Percentiles rank a stretch among this genome's conserved stretches.
These are phyloP conservation scores for Agrotis exclamationis DNA, from an alignment of 2,888 invertebrate species.

Conservation along the genomic window DNA sequence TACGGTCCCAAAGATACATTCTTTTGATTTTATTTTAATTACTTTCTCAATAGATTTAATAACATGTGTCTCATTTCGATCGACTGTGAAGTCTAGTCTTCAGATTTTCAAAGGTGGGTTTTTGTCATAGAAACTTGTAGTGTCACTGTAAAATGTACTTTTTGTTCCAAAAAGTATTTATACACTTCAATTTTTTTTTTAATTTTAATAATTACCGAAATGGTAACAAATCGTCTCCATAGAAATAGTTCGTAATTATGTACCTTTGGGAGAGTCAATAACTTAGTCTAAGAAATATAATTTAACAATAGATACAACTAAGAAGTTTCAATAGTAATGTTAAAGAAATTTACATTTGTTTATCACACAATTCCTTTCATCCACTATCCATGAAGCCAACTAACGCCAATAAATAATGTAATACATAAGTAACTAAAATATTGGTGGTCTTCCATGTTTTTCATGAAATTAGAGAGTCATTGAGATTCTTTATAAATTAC, in stretches of 20 bases:
- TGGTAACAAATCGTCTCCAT: slow-evolving; percentile 13
- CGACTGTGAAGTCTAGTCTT: slow-evolving; percentile 20
- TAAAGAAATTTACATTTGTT: slow-evolving; percentile 83
- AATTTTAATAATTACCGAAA: no score
- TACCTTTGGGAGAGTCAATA: slow-evolving; percentile 82
- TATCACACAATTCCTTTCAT: slow-evolving; percentile 86
- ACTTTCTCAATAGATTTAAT: not conserved
- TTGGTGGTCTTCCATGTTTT: slow-evolving; percentile 65
- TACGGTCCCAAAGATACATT: slow-evolving; percentile 85
- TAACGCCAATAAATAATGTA: slow-evolving; percentile 79
- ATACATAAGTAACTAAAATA: slow-evolving; percentile 66
- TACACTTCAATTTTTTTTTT: not conserved
- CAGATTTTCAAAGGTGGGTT: slow-evolving; percentile 43
- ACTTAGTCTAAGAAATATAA: slow-evolving; percentile 73
- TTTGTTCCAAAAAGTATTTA: slow-evolving; percentile 1
- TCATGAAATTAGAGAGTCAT: slow-evolving; percentile 18
- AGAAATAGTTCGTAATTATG: slow-evolving; percentile 69
- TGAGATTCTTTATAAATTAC: not conserved
- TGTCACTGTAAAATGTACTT: not conserved
- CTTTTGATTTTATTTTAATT: slow-evolving; percentile 48
- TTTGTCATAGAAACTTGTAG: not conserved
- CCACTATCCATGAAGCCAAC: slow-evolving; percentile 73
- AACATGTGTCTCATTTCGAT: not conserved
- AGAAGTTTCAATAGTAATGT: slow-evolving; percentile 77
- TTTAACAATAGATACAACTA: slow-evolving; percentile 78